phyloP scores from a whole-genome alignment of 2,888 invertebrate genomes.

The Scaptomyza flava region DNA sequence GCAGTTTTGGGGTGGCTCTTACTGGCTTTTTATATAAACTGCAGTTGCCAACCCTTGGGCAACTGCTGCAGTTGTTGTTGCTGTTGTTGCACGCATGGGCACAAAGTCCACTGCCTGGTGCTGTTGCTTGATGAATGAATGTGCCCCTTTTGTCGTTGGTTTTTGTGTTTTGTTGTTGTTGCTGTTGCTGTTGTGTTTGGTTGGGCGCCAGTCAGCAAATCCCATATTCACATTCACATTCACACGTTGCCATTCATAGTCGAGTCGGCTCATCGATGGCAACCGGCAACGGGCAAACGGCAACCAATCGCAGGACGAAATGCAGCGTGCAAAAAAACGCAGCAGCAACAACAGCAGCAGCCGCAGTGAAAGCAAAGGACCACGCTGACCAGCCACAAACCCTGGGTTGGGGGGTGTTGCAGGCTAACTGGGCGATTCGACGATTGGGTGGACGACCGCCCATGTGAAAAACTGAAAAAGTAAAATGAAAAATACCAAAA shows the following conservation, averaged over 20 bases:
- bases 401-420: constrained; percentile 9
- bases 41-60: constrained; percentile 53
- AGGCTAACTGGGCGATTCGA: constrained; percentile 7
- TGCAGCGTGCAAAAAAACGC: constrained; percentile 77
- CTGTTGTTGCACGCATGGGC: constrained; percentile 33
- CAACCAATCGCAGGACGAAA: constrained; percentile 74
- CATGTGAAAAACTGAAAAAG: constrained; percentile 37
- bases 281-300: constrained; percentile 40
- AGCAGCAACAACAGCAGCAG: constrained; percentile 39
- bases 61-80: constrained; percentile 34
- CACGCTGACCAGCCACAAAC: constrained; percentile 67
- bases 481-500: neutral
- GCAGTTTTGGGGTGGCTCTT: constrained; percentile 43
- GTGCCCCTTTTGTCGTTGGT: constrained; percentile 30
- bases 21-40: constrained; percentile 23
- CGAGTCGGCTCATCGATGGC: constrained; percentile 66
- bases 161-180: neutral
- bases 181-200: constrained; percentile 28
- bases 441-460: constrained; percentile 32
- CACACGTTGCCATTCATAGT: constrained; percentile 1
- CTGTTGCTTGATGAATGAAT: constrained; percentile 52
- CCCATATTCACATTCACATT: constrained; percentile 9
- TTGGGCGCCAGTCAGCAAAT: constrained; percentile 31
- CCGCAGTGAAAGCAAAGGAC: constrained; percentile 46
- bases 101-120: constrained; percentile 33